Evolutionary conservation across 1,140 invertebrate species (phyloP).

Genomic region (Leptopilina boulardi): DNA sequence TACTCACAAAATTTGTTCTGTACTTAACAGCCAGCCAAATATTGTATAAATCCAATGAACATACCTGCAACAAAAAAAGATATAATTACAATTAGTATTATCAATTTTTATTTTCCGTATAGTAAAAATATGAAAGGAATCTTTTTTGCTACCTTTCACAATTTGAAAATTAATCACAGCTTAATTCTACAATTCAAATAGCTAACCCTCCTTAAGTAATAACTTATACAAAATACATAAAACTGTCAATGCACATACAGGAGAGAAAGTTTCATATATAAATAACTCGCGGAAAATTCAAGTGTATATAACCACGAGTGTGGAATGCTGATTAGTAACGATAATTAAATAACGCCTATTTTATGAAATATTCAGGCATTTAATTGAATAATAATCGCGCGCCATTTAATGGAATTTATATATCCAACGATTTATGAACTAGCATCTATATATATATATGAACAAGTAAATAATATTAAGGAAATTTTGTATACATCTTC

Average conservation of each 20-base stretch:
- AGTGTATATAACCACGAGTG: background rate
- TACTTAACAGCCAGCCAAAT: background rate
- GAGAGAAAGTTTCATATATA: slow-evolving; percentile 23
- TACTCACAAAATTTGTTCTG: background rate
- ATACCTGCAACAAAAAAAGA: slow-evolving; percentile 8
- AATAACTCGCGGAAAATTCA: background rate
- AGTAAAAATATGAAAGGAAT: too few species aligned
- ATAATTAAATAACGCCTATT: slow-evolving; percentile 21
- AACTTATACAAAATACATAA: background rate
- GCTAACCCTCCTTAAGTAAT: background rate
- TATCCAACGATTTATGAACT: slow-evolving; percentile 17
- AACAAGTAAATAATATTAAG: slow-evolving; percentile 19
- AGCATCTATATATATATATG: background rate
- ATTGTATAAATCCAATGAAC: background rate
- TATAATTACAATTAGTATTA: too few species aligned
- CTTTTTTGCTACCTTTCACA: background rate
- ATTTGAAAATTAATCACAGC: background rate
- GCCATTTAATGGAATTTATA: slow-evolving; percentile 12
- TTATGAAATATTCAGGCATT: slow-evolving; percentile 18
- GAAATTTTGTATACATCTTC: slow-evolving; percentile 10
- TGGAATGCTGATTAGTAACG: background rate
- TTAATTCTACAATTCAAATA: background rate
- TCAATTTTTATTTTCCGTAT: too few species aligned
- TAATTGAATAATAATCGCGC: background rate
- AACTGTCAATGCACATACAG: background rate